Conservation (phyloP, 2,888 invertebrate species). For the Agrilus cyanescens region DNA sequence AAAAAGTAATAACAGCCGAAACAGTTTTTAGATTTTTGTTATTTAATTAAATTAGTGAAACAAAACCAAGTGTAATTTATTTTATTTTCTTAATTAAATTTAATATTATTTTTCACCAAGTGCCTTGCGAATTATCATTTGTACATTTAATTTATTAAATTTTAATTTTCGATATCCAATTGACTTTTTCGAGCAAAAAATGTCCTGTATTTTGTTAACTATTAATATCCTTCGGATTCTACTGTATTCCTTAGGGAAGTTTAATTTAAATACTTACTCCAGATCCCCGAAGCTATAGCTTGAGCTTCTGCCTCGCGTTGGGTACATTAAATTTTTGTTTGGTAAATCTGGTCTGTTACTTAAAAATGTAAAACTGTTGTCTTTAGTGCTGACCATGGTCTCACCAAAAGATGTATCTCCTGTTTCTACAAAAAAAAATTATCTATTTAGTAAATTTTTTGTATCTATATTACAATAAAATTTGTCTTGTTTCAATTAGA, state of each 20-base stretch:
- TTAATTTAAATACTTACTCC: conserved; percentile 13
- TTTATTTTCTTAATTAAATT: no score
- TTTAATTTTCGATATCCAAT: no score
- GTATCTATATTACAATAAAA: background rate
- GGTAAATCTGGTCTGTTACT: background rate
- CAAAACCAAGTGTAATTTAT: no score
- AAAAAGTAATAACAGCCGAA: no score
- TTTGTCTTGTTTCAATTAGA: no score
- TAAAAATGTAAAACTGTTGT: background rate
- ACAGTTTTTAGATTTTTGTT: no score
- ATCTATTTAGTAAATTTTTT: background rate
- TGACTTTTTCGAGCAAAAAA: background rate
- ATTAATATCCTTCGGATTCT: no score
- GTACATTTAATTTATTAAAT: no score
- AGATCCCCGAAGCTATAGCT: conserved; percentile 19
- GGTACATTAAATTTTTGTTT: background rate
- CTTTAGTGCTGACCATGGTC: background rate
- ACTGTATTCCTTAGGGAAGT: background rate
- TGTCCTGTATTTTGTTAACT: background rate
- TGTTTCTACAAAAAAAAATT: background rate
- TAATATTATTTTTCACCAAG: no score
- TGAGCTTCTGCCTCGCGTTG: conserved; percentile 15
- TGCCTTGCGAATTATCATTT: no score
- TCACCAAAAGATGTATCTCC: background rate
- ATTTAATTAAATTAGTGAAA: no score